phyloP scores from a whole-genome alignment of 2,888 invertebrate species.

The Eumerus sabulonum region DNA sequence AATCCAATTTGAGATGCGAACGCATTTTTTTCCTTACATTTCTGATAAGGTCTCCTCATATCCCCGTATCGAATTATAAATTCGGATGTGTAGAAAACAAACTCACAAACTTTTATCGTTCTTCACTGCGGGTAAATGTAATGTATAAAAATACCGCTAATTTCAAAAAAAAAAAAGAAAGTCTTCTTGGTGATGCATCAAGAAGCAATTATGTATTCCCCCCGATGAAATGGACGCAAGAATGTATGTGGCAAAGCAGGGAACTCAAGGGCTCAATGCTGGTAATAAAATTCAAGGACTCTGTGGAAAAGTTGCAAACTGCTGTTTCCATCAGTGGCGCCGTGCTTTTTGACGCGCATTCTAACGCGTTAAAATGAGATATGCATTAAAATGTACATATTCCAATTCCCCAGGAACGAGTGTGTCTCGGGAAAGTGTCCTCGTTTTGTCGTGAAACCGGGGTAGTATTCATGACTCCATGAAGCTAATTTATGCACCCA shows the following conservation, averaged over 20 bases:
- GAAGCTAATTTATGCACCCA: slow-evolving; percentile 48
- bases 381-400: slow-evolving; percentile 51
- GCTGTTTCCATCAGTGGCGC: slow-evolving; percentile 20
- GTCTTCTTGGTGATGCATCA: slow-evolving; percentile 22
- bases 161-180: slow-evolving; percentile 2
- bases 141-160: slow-evolving; percentile 22
- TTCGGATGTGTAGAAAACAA: slow-evolving; percentile 17
- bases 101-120: slow-evolving; percentile 36
- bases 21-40: slow-evolving; percentile 36
- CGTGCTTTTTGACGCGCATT: neutral
- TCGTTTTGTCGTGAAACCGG: slow-evolving; percentile 26
- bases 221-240: neutral
- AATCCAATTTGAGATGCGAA: slow-evolving; percentile 19
- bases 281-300: neutral
- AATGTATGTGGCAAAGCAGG: neutral
- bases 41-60: slow-evolving; percentile 34
- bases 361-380: slow-evolving; percentile 43
- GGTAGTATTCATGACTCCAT: slow-evolving; percentile 46
- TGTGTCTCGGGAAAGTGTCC: slow-evolving; percentile 3
- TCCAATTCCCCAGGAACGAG: slow-evolving; percentile 17
- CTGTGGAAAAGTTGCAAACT: slow-evolving; percentile 34
- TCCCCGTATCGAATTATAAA: slow-evolving; percentile 50
- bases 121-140: neutral
- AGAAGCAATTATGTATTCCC: slow-evolving; percentile 20
- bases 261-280: neutral